Evolutionary conservation across 1,140 invertebrate species (phyloP).

Genomic region (Littorina saxatilis): DNA sequence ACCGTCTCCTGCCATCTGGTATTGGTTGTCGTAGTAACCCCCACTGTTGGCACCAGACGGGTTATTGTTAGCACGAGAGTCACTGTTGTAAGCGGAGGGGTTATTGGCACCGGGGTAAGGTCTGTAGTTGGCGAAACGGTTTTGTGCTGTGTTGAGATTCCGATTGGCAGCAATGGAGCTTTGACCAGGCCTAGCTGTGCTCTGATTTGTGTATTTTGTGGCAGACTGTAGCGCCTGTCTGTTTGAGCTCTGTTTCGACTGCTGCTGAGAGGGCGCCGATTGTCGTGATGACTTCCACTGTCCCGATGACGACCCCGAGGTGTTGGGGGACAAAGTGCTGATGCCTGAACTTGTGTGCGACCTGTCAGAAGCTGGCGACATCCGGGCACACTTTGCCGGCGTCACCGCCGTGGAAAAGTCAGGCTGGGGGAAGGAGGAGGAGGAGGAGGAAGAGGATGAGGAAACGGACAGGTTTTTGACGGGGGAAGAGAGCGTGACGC

Average conservation of each 20-base stretch:
- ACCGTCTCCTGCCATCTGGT: background rate
- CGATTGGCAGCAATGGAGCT: background rate
- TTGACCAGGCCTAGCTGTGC: too few relatives aligned
- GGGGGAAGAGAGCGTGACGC: constrained; percentile 12
- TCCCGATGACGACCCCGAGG: background rate
- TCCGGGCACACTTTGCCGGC: background rate
- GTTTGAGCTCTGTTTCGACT: background rate
- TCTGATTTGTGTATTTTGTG: background rate
- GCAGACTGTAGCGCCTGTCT: background rate
- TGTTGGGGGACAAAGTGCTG: background rate
- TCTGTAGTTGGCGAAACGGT: background rate
- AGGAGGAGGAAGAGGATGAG: background rate
- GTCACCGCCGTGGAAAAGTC: constrained; percentile 5
- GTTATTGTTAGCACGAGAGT: too few relatives aligned
- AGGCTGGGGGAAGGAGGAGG: constrained; percentile 17
- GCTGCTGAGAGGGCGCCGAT: background rate
- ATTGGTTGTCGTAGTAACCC: constrained; percentile 2
- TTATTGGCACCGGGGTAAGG: background rate
- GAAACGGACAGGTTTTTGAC: background rate
- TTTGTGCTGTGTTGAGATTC: background rate
- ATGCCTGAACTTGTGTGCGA: background rate
- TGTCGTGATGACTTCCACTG: background rate
- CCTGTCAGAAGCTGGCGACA: background rate
- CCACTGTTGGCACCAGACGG: background rate
- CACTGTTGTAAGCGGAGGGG: background rate